Base-by-base conservation (phyloP, 2,888 invertebrate species). In the Smittia sp. region DNA sequence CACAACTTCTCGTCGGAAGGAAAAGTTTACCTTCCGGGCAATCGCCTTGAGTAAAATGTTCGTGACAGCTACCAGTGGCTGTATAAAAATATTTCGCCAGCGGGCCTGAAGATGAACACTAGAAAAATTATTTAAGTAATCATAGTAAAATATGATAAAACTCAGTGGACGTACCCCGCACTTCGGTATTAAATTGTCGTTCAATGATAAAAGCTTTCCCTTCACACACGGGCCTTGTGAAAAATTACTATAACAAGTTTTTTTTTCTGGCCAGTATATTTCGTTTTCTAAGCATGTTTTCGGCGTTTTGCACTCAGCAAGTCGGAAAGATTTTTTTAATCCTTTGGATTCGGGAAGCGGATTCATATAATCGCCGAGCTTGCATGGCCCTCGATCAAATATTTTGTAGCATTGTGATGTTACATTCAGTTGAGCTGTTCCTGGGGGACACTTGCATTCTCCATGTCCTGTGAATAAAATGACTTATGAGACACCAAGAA, bases 391-490 rank as follows among this genome's bases (percentile, higher is more conserved):
- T 72, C 84, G 83, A 74, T 89, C 87, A 79, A 90, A 93, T 75
- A 93, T 85, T 76, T 86, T 85, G 82, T 93, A 88, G 78, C 93
- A 93, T 58, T 85, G 85, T 7, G 88, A 88, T 70, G 89, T 89
- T 0, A 88, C 86, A 75, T 89, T 87, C n/a, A 63, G n/a, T 77
- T 91, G 88, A 0, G 91, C 92, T 0, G 90, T 90, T 39, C 90
- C 89, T 0, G 93, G 93, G 0, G 93, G 93, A 78, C 93, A 94
- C 76, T 90, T 87, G 81, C 93, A 94, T 79, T 92, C 91, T 0
- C 86, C 82, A 74, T 83, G 86, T 78, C 80, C 86, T n/a, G n/a
- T n/a, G n/a, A n/a, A n/a, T n/a, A n/a, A n/a, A n/a, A n/a, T n/a
- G n/a, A n/a, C n/a, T n/a, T n/a, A n/a, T n/a, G n/a, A n/a, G n/a